Base-by-base conservation (phyloP, 2,888 invertebrate species). In the Darwinula stevensoni region DNA sequence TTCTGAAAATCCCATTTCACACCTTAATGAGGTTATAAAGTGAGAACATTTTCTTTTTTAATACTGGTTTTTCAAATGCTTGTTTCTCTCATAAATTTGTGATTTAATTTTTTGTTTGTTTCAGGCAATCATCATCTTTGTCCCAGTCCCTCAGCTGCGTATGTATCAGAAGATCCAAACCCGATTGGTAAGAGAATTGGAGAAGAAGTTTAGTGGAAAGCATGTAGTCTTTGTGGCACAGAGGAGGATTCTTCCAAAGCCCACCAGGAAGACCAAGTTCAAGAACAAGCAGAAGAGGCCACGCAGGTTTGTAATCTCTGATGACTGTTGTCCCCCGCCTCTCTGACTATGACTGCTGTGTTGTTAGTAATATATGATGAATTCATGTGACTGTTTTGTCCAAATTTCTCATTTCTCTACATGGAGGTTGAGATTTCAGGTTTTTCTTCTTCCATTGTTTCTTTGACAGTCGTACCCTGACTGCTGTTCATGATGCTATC, bases 161-260 rank as follows among this genome's bases (percentile, higher is more conserved):
- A 69, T 72, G 36, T 97, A 88, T 65, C 94, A 97, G 57, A 94
- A 91, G 57, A 74, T 97, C 43, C 94, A 97, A 57, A 75, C 75
- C 40, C 66, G 88, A 42, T 60, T 99, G 45, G 91, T 97, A 29
- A 69, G 94, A 45, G 97, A 97, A 53, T 57, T 97, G 48, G 97
- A 99, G 54, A 99, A 97, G 69, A 97, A 97, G 52, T 91, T 97
- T 61, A 86, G 84, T 46, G 94, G 94, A 39, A 88, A 86, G 53
- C 88, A 94, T 51, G 91, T 97, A 9, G 86, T 99, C 41, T 84
- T 97, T 50, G 68, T 97, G 47, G 97, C 91, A 27, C 78, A 94
- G 59, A 69, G 97, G 47, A 82, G 86, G 52, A 97, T 97, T 50
- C 62, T 97, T 42, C 86, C 88, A 39, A 97, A 97, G 52, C 94